A percentile compares a stretch with the other conserved stretches of the same genome.
phyloP scores from a whole-genome alignment of 2,888 invertebrate species.

The Amphipoea lucens region DNA sequence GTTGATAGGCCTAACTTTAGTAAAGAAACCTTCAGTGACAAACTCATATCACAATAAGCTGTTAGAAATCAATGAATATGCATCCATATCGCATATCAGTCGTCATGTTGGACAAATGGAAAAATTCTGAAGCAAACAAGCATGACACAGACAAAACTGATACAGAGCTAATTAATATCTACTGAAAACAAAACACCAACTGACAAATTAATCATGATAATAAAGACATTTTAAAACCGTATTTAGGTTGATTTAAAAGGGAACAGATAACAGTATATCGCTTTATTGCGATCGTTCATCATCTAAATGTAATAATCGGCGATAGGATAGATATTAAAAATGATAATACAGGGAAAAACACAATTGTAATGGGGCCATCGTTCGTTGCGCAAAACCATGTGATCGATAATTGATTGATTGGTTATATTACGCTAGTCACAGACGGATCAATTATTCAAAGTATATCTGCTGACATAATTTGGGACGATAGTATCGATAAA shows the following conservation, averaged over 20 bases:
- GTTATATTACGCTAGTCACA: constrained; percentile 76
- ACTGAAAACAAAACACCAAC: constrained; percentile 63
- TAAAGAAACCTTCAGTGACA: constrained; percentile 4
- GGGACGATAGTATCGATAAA: constrained; percentile 73
- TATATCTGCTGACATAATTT: constrained; percentile 83
- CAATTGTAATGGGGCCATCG: constrained; percentile 75
- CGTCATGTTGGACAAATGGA: constrained; percentile 51
- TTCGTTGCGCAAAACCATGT: constrained; percentile 80
- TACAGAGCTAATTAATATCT: constrained; percentile 60
- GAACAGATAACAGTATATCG: constrained; percentile 69
- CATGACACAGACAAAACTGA: constrained; percentile 54
- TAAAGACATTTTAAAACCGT: constrained; percentile 70
- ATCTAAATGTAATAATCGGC: constrained; percentile 70
- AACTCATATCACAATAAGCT: constrained; percentile 17
- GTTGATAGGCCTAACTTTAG: constrained; percentile 1
- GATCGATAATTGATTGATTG: constrained; percentile 86
- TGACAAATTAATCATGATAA: constrained; percentile 72
- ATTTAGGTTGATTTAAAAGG: constrained; percentile 76
- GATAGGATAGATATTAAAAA: constrained; percentile 71
- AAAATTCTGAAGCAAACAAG: constrained; percentile 59
- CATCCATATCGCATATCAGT: constrained; percentile 39
- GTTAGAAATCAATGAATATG: constrained; percentile 47
- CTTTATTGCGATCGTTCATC: constrained; percentile 75
- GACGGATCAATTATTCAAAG: constrained; percentile 84
- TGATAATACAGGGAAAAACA: constrained; percentile 75